A percentile compares a stretch with the other conserved stretches of the same genome.
Evolutionary conservation across 2,113 vertebrate genomes (phyloP).

Genomic region (Tretioscincus oriximinensis): DNA sequence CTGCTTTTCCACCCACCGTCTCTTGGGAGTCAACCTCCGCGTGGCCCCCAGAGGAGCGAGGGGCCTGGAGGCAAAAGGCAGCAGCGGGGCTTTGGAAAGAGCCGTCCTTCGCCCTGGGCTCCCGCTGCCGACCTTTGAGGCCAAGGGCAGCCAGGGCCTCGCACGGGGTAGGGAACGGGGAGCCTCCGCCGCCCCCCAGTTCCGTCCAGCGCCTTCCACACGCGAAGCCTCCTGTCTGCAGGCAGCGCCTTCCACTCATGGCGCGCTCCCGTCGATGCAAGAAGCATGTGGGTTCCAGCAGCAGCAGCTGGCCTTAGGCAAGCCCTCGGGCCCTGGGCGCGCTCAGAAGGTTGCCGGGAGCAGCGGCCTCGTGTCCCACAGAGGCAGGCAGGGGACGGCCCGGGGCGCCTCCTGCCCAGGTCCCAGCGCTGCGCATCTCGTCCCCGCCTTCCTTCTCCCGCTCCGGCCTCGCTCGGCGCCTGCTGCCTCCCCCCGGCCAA

Average conservation of each 20-base stretch:
- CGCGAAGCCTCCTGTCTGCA: not conserved
- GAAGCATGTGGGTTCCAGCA: not conserved
- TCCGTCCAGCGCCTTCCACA: not conserved
- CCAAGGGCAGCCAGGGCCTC: not conserved
- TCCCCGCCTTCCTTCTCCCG: too few relatives aligned
- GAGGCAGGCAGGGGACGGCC: not conserved
- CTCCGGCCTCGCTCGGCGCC: not conserved
- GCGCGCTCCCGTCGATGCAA: not conserved
- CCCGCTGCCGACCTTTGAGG: not conserved
- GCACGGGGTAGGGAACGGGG: not conserved
- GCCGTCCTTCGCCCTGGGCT: not conserved
- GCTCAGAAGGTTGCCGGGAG: not conserved
- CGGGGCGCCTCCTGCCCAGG: not conserved
- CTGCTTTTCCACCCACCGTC: not conserved
- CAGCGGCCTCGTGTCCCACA: not conserved
- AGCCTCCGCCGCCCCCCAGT: too few relatives aligned
- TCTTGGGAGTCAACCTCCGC: not conserved
- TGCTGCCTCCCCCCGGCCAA: constrained; percentile 51
- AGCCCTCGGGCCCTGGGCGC: too few relatives aligned
- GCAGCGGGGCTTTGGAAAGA: not conserved
- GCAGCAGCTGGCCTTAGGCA: too few relatives aligned
- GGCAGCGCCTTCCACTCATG: not conserved
- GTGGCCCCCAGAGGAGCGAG: too few relatives aligned
- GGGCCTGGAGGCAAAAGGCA: too few relatives aligned
- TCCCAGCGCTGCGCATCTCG: not conserved